These are phyloP conservation scores for Mythimna albipuncta DNA, from an alignment of 2,888 invertebrate genomes.

Conservation along the genomic window DNA sequence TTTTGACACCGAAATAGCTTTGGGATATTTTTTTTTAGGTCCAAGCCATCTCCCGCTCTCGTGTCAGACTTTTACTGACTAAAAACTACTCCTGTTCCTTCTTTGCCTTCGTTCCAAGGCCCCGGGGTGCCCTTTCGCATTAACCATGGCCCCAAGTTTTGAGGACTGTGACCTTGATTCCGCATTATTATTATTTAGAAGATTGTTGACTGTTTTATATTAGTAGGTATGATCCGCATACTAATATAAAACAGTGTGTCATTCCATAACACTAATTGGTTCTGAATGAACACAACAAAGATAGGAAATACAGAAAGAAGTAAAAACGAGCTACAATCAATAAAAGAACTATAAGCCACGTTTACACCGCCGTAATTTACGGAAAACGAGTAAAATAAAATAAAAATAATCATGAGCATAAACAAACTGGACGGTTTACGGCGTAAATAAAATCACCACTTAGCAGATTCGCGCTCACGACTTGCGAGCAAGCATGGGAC, in stretches of 20 bases:
- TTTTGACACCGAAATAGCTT: neutral
- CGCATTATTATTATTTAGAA: too few relatives aligned
- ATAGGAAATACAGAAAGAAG: neutral
- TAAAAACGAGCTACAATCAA: slow-evolving; percentile 5
- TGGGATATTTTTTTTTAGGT: too few relatives aligned
- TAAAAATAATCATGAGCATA: slow-evolving; percentile 20
- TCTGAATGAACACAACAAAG: slow-evolving; percentile 4
- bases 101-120: too few relatives aligned
- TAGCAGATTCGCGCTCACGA: slow-evolving; percentile 32
- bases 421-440: slow-evolving; percentile 9
- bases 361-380: slow-evolving; percentile 20
- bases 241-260: neutral
- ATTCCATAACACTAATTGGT: neutral
- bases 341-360: slow-evolving; percentile 8
- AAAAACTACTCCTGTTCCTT: too few relatives aligned
- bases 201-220: too few relatives aligned
- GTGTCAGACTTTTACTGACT: too few relatives aligned
- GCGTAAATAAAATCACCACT: slow-evolving; percentile 43
- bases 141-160: neutral
- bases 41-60: too few relatives aligned
- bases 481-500: slow-evolving; percentile 20
- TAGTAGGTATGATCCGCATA: too few relatives aligned
- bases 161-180: neutral
- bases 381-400: slow-evolving; percentile 3
- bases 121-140: too few relatives aligned